Evolutionary conservation across 2,888 invertebrate species (phyloP).

Genomic region (Parapristionchus giblindavisi): DNA sequence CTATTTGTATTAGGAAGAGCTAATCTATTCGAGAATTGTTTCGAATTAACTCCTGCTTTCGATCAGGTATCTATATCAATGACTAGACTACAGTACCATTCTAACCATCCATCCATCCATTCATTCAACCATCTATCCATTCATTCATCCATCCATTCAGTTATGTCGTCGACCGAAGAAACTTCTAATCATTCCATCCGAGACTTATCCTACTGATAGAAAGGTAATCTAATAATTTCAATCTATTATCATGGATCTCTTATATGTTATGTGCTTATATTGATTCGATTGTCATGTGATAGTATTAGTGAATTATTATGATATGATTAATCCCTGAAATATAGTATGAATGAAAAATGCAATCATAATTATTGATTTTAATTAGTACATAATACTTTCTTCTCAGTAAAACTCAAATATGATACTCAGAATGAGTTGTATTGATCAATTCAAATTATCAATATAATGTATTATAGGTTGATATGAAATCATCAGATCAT

Average conservation of each 20-base stretch:
- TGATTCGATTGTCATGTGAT: too few species aligned
- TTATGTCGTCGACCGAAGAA: constrained; percentile 83
- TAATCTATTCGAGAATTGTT: constrained; percentile 91
- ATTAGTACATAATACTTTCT: too few species aligned
- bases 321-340: too few species aligned
- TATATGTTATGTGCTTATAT: too few species aligned
- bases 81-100: neutral
- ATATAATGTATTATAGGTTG: constrained; percentile 40
- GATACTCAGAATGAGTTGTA: constrained; percentile 76
- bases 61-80: constrained; percentile 77
- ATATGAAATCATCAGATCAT: constrained; percentile 58
- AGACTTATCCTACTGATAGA: constrained; percentile 79
- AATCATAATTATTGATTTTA: neutral
- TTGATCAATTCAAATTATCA: neutral
- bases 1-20: constrained; percentile 94
- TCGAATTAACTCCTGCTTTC: constrained; percentile 94
- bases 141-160: constrained; percentile 72
- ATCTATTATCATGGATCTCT: too few species aligned
- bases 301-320: too few species aligned
- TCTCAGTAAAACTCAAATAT: constrained; percentile 74
- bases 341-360: too few species aligned
- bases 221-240: constrained; percentile 66
- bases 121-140: neutral
- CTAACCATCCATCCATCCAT: neutral
- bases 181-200: constrained; percentile 82